Base-by-base conservation (phyloP, 2,797 vertebrate genomes). In the Cottoperca gobio region DNA sequence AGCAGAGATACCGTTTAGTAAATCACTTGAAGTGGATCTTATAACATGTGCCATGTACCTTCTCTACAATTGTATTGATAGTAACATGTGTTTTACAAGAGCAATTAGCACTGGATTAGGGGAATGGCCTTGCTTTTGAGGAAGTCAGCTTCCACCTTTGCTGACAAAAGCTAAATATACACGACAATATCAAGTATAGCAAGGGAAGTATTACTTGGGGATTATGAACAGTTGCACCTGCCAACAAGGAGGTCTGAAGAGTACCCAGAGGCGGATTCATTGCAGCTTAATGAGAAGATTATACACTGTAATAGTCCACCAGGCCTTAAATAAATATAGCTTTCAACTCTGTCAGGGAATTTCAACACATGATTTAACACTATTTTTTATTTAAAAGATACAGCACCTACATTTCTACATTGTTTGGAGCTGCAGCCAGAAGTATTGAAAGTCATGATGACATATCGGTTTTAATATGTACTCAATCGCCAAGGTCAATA, bases 41-140 rank as follows among this genome's bases (percentile, higher is more conserved):
- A 40, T 57, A 55, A 70, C 65, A 53, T 11, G 40, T 65, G 55
- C 57, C 69, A 71, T 35, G 40, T 39, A 54, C 21, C 33, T 49
- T 68, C 31, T 21, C 45, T 12, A 17, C 1, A 23, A 28, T 26
- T 8, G 52, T 24, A 65, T 55, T 60, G 73, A 46, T 6, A 2
- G 16, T 43, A 35, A 45, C 8, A 49, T 48, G 64, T 37, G 45
- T 17, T 79, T 81, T 58, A 82, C 62, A 59, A 58, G 26, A 62
- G 16, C 49, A 84, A 70, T 83, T 83, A 62, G 67, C 19, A n/a
- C 0, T 45, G 53, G 79, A 81, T 83, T 76, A 85, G 54, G 0
- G 55, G 17, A 21, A 48, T 6, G 45, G 7, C 13, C 3, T 26
- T 13, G 71, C 57, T 64, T 59, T 50, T 24, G 46, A 74, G 24